Evolutionary conservation across 2,113 vertebrate species (phyloP).

Genomic region (Thinocorus orbignyianus): DNA sequence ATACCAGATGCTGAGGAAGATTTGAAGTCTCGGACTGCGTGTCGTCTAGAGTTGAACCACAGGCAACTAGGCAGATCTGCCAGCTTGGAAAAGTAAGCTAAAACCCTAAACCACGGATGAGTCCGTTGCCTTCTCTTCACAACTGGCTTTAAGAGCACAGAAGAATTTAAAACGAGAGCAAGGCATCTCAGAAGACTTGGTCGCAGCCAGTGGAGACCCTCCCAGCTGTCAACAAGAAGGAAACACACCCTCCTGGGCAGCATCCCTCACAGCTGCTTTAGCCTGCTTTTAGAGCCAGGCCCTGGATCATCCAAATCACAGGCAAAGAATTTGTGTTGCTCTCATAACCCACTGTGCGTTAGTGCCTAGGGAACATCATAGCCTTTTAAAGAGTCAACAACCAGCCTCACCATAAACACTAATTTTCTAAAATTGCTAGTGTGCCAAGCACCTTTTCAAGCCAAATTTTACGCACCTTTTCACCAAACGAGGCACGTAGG

Average conservation of each 20-base stretch:
- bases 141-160: not conserved
- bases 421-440: not conserved
- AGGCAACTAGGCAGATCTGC: not conserved
- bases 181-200: not conserved
- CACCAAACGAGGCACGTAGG: not conserved
- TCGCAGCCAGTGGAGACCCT: not conserved
- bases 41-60: not conserved
- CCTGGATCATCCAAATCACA: not conserved
- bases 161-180: not conserved
- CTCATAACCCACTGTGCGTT: not conserved
- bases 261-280: not conserved
- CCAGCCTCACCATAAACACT: not conserved
- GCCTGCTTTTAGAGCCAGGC: not conserved
- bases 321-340: not conserved
- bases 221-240: conserved; percentile 1
- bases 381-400: not conserved
- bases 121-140: not conserved
- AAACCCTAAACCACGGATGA: not conserved
- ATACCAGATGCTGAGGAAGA: not conserved
- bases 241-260: not conserved
- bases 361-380: not conserved
- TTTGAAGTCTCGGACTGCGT: not conserved
- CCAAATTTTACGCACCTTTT: not conserved
- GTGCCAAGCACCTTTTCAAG: not conserved
- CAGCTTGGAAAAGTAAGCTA: not conserved